A percentile compares a stretch with the other conserved stretches of the same genome.
phyloP scores from a whole-genome alignment of 2,888 invertebrate genomes.

The Troides aeacus region DNA sequence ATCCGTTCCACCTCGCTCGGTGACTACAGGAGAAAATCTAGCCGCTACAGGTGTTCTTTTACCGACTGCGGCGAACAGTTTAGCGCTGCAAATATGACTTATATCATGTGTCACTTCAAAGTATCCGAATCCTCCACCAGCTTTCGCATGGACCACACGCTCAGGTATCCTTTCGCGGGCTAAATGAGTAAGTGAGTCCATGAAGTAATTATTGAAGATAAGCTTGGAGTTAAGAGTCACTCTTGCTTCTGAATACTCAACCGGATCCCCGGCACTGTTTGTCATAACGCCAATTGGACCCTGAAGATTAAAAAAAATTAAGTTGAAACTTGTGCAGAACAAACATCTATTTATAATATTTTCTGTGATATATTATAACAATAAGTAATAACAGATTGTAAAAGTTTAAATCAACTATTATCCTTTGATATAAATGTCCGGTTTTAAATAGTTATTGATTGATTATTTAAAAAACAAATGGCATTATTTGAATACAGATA shows the following conservation, averaged over 20 bases:
- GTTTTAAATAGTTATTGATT: background rate
- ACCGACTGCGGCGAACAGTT: constrained; percentile 85
- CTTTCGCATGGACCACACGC: constrained; percentile 95
- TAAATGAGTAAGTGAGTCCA: constrained; percentile 89
- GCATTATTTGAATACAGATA: background rate
- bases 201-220: constrained; percentile 87
- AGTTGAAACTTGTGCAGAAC: background rate
- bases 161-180: constrained; percentile 94
- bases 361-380: background rate
- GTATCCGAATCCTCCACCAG: constrained; percentile 91
- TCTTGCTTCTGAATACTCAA: constrained; percentile 84
- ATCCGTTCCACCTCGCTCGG: constrained; percentile 92
- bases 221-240: constrained; percentile 88
- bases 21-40: constrained; percentile 89
- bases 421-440: too few species aligned
- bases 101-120: constrained; percentile 92
- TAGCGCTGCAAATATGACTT: constrained; percentile 85
- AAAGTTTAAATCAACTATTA: too few species aligned
- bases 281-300: constrained; percentile 80
- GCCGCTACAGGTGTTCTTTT: constrained; percentile 87
- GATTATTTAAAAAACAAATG: background rate
- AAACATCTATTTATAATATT: background rate
- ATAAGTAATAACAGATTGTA: too few species aligned
- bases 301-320: constrained; percentile 50
- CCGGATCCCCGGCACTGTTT: constrained; percentile 88